Conservation (phyloP, 2,797 vertebrate species). For the Remorina albescens region DNA sequence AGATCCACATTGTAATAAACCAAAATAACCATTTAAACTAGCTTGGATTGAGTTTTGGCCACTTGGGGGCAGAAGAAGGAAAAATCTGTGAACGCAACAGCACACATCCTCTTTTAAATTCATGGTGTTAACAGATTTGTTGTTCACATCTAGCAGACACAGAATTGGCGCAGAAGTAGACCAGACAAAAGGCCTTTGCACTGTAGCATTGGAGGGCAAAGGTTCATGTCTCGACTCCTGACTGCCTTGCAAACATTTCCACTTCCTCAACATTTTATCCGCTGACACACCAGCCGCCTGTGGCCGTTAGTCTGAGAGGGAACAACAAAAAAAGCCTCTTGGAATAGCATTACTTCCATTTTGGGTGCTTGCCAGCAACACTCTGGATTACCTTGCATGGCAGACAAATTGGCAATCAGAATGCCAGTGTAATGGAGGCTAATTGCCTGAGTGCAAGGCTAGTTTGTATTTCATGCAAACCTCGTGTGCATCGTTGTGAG, state of each 20-base stretch:
- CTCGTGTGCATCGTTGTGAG: slow-evolving; percentile 71
- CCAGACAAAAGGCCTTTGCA: slow-evolving; percentile 8
- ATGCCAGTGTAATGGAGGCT: slow-evolving; percentile 83
- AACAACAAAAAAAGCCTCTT: slow-evolving; percentile 81
- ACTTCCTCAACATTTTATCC: slow-evolving; percentile 74
- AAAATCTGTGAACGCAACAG: neutral
- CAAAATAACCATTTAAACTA: neutral
- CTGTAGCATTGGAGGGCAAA: slow-evolving; percentile 43
- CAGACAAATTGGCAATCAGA: slow-evolving; percentile 86
- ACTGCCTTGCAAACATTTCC: slow-evolving; percentile 68
- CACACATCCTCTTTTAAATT: neutral
- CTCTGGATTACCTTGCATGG: slow-evolving; percentile 83
- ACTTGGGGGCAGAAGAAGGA: neutral
- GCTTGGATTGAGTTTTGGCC: neutral
- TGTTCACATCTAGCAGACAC: neutral
- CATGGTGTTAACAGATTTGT: neutral
- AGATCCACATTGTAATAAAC: neutral
- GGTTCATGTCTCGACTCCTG: slow-evolving; percentile 56
- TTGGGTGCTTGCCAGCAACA: slow-evolving; percentile 82
- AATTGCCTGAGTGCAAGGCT: slow-evolving; percentile 86
- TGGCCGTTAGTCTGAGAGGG: slow-evolving; percentile 73
- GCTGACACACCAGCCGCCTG: slow-evolving; percentile 64
- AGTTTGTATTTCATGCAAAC: slow-evolving; percentile 84
- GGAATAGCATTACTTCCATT: slow-evolving; percentile 85
- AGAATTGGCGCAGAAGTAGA: neutral